These are phyloP conservation scores for Scomberomorus guttatus DNA, from an alignment of 2,797 vertebrate species.

Conservation along the genomic window DNA sequence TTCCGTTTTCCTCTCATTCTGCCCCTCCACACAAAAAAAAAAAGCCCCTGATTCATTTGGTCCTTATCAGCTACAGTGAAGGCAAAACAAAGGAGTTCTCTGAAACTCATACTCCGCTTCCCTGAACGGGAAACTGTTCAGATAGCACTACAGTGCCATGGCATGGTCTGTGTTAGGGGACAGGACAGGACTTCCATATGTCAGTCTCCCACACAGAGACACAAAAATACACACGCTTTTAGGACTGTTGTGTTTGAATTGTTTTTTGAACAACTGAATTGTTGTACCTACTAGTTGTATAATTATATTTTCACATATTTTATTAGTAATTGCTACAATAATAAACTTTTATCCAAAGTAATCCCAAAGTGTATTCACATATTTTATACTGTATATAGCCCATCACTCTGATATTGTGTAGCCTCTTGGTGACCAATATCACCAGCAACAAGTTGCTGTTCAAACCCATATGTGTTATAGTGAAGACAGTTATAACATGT, in stretches of 20 bases:
- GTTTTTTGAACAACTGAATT: neutral
- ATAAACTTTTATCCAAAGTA: too few relatives aligned
- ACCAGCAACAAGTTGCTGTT: neutral
- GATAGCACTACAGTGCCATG: conserved; percentile 48
- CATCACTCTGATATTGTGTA: neutral
- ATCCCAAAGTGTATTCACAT: neutral
- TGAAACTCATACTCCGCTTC: conserved; percentile 64
- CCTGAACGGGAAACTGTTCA: conserved; percentile 64
- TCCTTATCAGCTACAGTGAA: conserved; percentile 76
- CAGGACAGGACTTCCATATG: conserved; percentile 26
- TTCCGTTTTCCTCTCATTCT: conserved; percentile 75
- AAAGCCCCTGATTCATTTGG: conserved; percentile 73
- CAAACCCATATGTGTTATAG: neutral
- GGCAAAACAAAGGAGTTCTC: conserved; percentile 76
- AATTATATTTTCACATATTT: neutral
- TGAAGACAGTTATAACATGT: neutral
- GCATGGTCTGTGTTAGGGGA: conserved; percentile 10
- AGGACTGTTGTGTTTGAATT: neutral
- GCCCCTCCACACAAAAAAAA: conserved; percentile 31
- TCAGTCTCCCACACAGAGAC: neutral
- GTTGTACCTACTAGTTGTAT: neutral
- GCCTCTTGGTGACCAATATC: conserved; percentile 8
- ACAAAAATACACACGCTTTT: conserved; percentile 4
- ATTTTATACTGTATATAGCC: neutral
- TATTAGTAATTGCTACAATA: too few relatives aligned